These are phyloP conservation scores for Meloidogyne floridensis DNA, from an alignment of 1,140 invertebrate genomes.

Conservation along the genomic window DNA sequence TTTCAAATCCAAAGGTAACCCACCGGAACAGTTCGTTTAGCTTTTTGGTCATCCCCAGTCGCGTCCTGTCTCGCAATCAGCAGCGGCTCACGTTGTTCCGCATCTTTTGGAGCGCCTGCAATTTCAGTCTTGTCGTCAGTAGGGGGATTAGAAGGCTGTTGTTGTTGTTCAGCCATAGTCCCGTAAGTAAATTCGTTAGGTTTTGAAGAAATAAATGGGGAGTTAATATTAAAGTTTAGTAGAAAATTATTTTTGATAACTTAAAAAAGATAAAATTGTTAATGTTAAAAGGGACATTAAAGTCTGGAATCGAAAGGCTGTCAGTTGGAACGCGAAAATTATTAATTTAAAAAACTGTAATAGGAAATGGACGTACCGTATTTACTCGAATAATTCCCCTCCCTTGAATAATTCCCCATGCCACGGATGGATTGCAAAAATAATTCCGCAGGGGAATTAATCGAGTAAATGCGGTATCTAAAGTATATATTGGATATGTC, in stretches of 20 bases:
- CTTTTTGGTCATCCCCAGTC: not conserved
- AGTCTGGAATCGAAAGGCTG: not conserved
- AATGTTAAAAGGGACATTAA: not conserved
- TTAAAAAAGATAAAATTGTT: not conserved
- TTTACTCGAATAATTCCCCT: too few species aligned
- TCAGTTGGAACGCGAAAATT: not conserved
- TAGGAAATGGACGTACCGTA: too few species aligned
- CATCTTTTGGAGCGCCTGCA: not conserved
- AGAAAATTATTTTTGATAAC: not conserved
- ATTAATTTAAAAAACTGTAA: too few species aligned
- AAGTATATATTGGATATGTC: too few species aligned
- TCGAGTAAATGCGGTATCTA: too few species aligned
- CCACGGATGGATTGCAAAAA: too few species aligned
- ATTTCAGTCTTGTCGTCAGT: slow-evolving; percentile 4
- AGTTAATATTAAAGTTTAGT: not conserved
- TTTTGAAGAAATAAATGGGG: not conserved
- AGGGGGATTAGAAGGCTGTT: not conserved
- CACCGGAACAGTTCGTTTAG: not conserved
- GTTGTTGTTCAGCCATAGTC: not conserved
- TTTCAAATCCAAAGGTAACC: not conserved
- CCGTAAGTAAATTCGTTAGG: not conserved
- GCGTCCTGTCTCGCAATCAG: not conserved
- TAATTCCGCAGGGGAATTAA: too few species aligned
- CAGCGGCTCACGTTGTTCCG: not conserved
- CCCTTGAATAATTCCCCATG: too few species aligned